These are phyloP conservation scores for Tachina fera DNA, from an alignment of 2,888 invertebrate genomes.

Conservation along the genomic window DNA sequence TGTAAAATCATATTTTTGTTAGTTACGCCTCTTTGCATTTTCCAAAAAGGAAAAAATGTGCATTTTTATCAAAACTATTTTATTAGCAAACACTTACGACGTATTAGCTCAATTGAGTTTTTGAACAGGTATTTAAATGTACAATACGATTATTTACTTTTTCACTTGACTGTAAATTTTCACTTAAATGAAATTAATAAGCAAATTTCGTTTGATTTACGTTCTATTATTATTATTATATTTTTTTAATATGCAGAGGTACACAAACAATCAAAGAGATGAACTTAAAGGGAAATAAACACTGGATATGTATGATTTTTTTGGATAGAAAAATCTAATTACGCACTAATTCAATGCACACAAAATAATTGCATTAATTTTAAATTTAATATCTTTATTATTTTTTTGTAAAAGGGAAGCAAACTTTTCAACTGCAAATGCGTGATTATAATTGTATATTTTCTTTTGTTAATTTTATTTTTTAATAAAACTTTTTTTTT, in stretches of 20 bases:
- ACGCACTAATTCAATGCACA: constrained; percentile 13
- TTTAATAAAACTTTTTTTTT: constrained; percentile 53
- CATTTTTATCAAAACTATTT: not conserved
- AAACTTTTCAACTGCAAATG: not conserved
- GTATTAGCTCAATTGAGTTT: not conserved
- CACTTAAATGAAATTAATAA: constrained; percentile 33
- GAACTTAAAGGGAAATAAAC: constrained; percentile 16
- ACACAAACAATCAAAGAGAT: constrained; percentile 21
- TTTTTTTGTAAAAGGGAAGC: not conserved
- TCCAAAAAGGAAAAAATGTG: not conserved
- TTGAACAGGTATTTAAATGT: not conserved
- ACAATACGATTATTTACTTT: not conserved
- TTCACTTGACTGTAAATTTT: constrained; percentile 3
- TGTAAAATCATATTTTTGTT: too few species aligned
- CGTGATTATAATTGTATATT: not conserved
- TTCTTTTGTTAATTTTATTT: constrained; percentile 20
- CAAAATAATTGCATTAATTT: not conserved
- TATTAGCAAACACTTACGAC: not conserved
- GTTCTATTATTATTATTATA: not conserved
- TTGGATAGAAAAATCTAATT: not conserved
- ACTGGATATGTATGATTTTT: constrained; percentile 48
- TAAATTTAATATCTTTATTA: not conserved
- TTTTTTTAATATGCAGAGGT: not conserved
- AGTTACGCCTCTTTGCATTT: not conserved
- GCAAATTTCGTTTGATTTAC: constrained; percentile 32